A percentile compares a stretch with the other conserved stretches of the same genome.
Evolutionary conservation across 2,113 vertebrate species (phyloP).

Genomic region (Tor tambroides): DNA sequence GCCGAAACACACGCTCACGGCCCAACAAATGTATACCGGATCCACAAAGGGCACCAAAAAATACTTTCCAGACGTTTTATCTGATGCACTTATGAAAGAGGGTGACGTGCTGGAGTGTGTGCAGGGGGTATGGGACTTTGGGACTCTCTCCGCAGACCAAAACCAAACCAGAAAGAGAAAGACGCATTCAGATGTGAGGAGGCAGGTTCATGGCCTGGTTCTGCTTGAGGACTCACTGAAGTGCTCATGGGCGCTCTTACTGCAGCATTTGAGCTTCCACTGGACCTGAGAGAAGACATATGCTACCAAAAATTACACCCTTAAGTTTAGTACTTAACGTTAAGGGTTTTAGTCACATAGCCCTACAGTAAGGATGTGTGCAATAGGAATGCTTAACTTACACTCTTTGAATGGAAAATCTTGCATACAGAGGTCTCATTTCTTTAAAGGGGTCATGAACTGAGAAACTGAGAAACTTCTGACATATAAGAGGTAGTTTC

Average conservation of each 20-base stretch:
- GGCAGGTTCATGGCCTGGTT: constrained; percentile 22
- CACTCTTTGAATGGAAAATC: too few species aligned
- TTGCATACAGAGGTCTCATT: too few species aligned
- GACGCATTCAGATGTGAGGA: not conserved
- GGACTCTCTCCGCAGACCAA: not conserved
- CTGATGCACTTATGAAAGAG: constrained; percentile 32
- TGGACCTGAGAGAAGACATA: not conserved
- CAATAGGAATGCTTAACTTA: too few species aligned
- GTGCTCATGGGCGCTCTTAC: not conserved
- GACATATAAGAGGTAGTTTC: too few species aligned
- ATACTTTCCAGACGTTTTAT: not conserved
- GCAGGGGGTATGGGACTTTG: constrained; percentile 4
- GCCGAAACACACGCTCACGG: constrained; percentile 22
- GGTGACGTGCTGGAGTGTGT: constrained; percentile 44
- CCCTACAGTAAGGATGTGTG: too few species aligned
- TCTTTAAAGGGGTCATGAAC: too few species aligned
- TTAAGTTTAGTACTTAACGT: too few species aligned
- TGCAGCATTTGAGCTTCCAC: not conserved
- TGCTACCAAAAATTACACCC: not conserved
- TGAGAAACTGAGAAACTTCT: too few species aligned
- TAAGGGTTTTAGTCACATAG: too few species aligned
- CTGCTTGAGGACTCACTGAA: not conserved
- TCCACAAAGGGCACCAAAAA: constrained; percentile 38
- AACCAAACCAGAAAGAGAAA: not conserved
- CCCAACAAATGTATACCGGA: constrained; percentile 20